phyloP scores from a whole-genome alignment of 2,113 vertebrate species.

The Bubo scandiacus region DNA sequence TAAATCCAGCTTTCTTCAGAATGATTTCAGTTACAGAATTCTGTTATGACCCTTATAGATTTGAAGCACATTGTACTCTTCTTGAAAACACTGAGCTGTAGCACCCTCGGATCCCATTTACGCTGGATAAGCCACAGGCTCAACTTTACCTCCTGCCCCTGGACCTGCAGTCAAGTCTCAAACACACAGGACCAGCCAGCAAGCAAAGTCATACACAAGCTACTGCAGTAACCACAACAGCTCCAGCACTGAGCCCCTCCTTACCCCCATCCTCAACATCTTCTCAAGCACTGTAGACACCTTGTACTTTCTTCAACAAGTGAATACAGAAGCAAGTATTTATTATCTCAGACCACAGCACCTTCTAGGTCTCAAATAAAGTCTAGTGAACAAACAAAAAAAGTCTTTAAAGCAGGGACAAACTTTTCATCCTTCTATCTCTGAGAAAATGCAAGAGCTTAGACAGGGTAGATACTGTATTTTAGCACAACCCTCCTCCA shows the following conservation, averaged over 20 bases:
- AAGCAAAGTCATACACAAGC: fast-evolving
- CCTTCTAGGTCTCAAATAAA: background rate
- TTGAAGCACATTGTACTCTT: fast-evolving
- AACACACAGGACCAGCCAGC: background rate
- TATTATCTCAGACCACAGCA: background rate
- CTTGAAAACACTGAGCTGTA: background rate
- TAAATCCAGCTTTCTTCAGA: background rate
- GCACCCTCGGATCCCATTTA: background rate
- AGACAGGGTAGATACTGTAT: background rate
- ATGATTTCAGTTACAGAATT: background rate
- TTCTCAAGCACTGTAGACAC: background rate
- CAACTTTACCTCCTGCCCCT: background rate
- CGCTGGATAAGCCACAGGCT: fast-evolving
- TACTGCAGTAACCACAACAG: fast-evolving
- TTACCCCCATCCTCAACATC: background rate
- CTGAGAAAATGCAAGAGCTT: background rate
- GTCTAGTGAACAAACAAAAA: background rate
- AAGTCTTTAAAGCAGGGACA: background rate
- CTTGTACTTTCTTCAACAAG: background rate
- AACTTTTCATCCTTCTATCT: background rate
- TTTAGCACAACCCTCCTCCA: background rate
- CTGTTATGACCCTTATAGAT: background rate
- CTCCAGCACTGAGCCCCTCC: background rate
- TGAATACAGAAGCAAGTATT: background rate
- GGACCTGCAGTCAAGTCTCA: fast-evolving